These are phyloP conservation scores for Chouioia cunea DNA, from an alignment of 2,888 invertebrate species.

Conservation along the genomic window DNA sequence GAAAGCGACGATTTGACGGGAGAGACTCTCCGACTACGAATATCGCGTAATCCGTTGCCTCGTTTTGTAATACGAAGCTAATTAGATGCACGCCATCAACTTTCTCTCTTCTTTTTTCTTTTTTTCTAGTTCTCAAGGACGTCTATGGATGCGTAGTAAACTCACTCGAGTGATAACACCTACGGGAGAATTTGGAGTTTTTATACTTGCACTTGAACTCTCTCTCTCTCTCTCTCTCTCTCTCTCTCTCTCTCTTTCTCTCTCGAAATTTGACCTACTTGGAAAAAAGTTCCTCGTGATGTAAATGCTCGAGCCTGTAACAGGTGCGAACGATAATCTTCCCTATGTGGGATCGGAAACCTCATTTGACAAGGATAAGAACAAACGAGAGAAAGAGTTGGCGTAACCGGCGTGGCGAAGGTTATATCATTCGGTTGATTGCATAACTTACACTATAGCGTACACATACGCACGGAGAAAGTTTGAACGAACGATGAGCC, in stretches of 20 bases:
- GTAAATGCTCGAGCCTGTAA: no score
- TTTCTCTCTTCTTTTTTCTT: neutral
- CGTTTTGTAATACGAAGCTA: constrained; percentile 16
- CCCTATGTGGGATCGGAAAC: no score
- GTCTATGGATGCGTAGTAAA: neutral
- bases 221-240: neutral
- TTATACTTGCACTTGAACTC: no score
- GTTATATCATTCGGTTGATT: constrained; percentile 66
- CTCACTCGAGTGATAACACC: no score
- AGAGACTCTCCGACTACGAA: constrained; percentile 1
- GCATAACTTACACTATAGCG: constrained; percentile 58
- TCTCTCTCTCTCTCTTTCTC: neutral
- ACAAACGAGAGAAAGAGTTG: constrained; percentile 44
- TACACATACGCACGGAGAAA: constrained; percentile 12
- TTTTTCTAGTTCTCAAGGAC: constrained; percentile 27
- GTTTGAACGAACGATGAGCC: constrained; percentile 10
- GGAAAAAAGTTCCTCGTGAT: no score
- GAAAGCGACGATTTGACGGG: neutral
- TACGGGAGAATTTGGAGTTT: no score
- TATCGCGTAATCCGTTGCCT: constrained; percentile 32
- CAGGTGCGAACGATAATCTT: no score
- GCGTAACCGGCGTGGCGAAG: constrained; percentile 65
- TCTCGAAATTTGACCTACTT: neutral
- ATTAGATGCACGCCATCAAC: neutral
- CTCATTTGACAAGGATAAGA: no score